These are phyloP conservation scores for Polydrusus pterygomalis DNA, from an alignment of 2,888 invertebrate genomes.

Conservation along the genomic window DNA sequence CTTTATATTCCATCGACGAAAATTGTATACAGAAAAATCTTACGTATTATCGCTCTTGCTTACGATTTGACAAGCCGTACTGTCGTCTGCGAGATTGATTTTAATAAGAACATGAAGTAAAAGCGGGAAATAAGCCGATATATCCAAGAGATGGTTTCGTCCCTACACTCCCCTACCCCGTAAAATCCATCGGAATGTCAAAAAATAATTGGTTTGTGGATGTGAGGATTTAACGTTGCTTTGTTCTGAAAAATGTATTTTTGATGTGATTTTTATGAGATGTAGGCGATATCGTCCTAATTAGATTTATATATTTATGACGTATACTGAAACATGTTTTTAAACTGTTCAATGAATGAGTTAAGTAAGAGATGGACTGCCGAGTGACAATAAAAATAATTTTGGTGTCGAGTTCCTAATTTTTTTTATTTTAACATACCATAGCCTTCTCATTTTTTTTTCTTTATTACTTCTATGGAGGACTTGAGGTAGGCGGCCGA, in stretches of 20 bases:
- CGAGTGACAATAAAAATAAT: too few species aligned
- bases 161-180: constrained; percentile 32
- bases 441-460: too few species aligned
- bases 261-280: constrained; percentile 26
- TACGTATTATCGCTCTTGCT: constrained; percentile 16
- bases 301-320: not conserved
- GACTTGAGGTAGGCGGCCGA: too few species aligned
- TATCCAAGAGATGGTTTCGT: constrained; percentile 51
- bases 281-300: not conserved
- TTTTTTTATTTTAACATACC: too few species aligned
- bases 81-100: constrained; percentile 54
- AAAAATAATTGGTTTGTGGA: constrained; percentile 55
- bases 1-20: not conserved
- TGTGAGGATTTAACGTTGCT: constrained; percentile 44
- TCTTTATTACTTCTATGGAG: too few species aligned
- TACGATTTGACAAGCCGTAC: constrained; percentile 53
- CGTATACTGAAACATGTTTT: too few species aligned
- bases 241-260: constrained; percentile 36
- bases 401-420: too few species aligned
- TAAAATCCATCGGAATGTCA: constrained; percentile 52
- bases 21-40: constrained; percentile 20
- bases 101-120: constrained; percentile 55
- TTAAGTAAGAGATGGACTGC: too few species aligned
- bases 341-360: too few species aligned
- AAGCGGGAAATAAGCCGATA: constrained; percentile 55